phyloP scores from a whole-genome alignment of 2,113 vertebrate species.

The Elgaria multicarinata region DNA sequence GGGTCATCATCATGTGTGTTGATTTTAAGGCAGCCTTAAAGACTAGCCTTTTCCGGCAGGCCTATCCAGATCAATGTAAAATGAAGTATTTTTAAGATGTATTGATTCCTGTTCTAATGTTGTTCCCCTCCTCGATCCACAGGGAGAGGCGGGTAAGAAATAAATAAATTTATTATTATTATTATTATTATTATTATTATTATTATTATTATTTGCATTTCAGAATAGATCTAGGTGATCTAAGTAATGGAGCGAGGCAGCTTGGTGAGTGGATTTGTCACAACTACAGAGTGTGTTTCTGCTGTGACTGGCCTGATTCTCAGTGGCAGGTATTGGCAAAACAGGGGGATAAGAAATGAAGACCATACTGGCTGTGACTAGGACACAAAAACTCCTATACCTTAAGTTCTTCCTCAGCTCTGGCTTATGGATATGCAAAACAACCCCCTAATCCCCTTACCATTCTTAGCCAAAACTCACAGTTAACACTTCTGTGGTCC shows the following conservation, averaged over 20 bases:
- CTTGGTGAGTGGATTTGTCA: neutral
- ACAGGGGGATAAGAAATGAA: neutral
- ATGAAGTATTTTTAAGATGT: no score
- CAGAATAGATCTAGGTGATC: neutral
- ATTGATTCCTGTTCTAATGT: no score
- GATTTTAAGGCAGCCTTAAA: no score
- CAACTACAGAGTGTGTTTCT: neutral
- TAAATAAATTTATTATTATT: no score
- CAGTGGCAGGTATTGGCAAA: neutral
- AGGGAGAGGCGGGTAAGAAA: no score
- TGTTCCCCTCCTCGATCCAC: no score
- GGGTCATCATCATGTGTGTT: no score
- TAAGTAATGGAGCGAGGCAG: neutral
- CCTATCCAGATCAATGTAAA: no score
- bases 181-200: no score
- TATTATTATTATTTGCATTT: neutral
- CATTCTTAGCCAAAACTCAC: neutral
- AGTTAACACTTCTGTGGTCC: neutral
- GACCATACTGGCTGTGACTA: neutral
- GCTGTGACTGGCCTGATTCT: neutral
- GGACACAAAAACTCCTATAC: neutral
- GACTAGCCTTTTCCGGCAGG: no score
- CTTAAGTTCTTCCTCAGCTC: neutral
- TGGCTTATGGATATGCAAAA: neutral
- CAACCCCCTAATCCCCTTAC: no score